Conservation (phyloP, 2,797 vertebrate species). For the Microctenopoma lineatum region DNA sequence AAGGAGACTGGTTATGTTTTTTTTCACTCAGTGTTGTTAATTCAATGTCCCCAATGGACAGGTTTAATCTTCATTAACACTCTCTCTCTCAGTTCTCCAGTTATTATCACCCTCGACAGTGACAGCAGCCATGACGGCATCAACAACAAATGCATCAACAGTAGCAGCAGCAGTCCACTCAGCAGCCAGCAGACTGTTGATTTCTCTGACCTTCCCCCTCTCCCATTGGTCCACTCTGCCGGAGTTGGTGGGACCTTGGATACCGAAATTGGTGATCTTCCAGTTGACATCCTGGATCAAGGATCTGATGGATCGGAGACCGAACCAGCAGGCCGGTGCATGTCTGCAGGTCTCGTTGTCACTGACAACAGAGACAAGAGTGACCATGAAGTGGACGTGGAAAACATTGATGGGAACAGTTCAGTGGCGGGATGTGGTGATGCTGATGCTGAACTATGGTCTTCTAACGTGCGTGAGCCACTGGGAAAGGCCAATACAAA, state of each 20-base stretch:
- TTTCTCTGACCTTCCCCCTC: constrained; percentile 61
- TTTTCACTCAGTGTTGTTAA: too few relatives aligned
- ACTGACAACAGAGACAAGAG: constrained; percentile 31
- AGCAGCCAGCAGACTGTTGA: constrained; percentile 69
- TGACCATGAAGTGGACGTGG: constrained; percentile 48
- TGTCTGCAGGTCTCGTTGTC: neutral
- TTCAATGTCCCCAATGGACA: too few relatives aligned
- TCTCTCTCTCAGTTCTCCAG: constrained; percentile 43
- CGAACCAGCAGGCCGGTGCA: neutral
- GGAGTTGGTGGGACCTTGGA: constrained; percentile 18
- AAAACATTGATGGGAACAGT: constrained; percentile 12
- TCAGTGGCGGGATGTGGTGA: neutral
- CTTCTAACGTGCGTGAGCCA: neutral
- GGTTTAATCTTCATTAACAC: neutral
- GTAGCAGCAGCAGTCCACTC: constrained; percentile 60
- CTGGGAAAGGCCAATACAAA: neutral
- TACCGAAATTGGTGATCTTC: constrained; percentile 54
- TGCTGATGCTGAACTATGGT: neutral
- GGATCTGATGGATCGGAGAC: constrained; percentile 41
- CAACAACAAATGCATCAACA: constrained; percentile 10
- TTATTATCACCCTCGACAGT: constrained; percentile 79
- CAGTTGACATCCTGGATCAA: constrained; percentile 64
- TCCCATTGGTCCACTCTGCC: constrained; percentile 32
- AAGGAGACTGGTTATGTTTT: too few relatives aligned
- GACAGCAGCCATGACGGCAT: constrained; percentile 56